Evolutionary conservation across 1,140 invertebrate genomes (phyloP), one percentile per base, ranked within the genome.

Genomic region (Sitobion miscanthi): DNA sequence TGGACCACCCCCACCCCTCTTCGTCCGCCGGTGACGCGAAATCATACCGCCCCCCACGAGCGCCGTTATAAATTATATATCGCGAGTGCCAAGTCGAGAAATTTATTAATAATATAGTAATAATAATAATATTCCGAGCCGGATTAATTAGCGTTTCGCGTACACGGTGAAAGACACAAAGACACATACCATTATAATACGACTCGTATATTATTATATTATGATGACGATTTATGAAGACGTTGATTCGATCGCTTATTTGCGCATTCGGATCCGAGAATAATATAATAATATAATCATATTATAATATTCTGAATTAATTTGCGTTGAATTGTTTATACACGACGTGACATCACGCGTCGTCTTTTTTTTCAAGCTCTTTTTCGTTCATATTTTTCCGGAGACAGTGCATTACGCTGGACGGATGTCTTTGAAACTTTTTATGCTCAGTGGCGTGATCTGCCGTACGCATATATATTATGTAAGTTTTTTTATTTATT

Each of bases 401-500:
- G 62, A 77, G 5, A 77, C 62, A 35, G 62, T 77, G 62, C 5
- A n/a, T 77, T 77, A 77, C 62, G n/a, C n/a, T 77, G 62, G 62
- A 77, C 62, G 30, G 62, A 77, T 77, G 62, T n/a, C 62, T 77
- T 77, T 77, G n/a, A n/a, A 77, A 77, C 62, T 77, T 77, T 77
- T n/a, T 77, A 77, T 77, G n/a, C 25, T 62, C 11, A 30, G 57
- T 69, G 30, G 14, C 62, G 11, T 69, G 62, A 69, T 69, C 62
- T 69, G 62, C 62, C 17, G 5, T 77, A 77, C 14, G 30, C 30
- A 77, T 77, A 77, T 77, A n/a, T 35, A 77, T 77, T 77, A 77
- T 77, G 62, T 77, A 77, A n/a, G 30, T 77, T 77, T 77, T n/a
- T 77, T 17, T 77, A 77, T 77, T 77, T 77, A 77, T 77, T 77